A percentile compares a stretch with the other conserved stretches of the same genome.
These are phyloP conservation scores for Drosophila lini DNA, from an alignment of 1,140 invertebrate species.

Conservation along the genomic window DNA sequence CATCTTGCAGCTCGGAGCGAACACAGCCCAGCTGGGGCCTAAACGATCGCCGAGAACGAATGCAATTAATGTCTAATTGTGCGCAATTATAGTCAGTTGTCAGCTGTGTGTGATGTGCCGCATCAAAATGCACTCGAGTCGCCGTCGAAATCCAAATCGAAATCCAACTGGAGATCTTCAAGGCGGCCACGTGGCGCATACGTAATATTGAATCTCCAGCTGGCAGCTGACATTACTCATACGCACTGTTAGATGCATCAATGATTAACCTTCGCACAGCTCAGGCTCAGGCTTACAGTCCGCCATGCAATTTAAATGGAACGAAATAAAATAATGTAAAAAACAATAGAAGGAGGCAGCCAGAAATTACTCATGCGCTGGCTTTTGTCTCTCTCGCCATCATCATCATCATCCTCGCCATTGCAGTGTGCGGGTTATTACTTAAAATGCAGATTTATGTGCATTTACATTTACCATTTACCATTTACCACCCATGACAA, in stretches of 20 bases:
- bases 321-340: constrained; percentile 21
- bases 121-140: constrained; percentile 26
- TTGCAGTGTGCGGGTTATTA: constrained; percentile 57
- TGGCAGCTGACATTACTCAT: constrained; percentile 63
- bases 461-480: constrained; percentile 54
- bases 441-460: constrained; percentile 82
- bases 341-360: constrained; percentile 4
- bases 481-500: constrained; percentile 51
- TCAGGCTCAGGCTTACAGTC: constrained; percentile 26
- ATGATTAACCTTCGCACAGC: constrained; percentile 73
- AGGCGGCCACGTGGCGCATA: constrained; percentile 70
- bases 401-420: background rate
- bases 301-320: constrained; percentile 24
- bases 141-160: constrained; percentile 14
- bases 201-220: constrained; percentile 42
- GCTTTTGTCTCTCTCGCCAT: constrained; percentile 51
- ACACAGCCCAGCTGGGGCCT: constrained; percentile 53
- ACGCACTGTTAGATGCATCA: constrained; percentile 55
- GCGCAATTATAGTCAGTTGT: constrained; percentile 72
- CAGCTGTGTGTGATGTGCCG: constrained; percentile 47
- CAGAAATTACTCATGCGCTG: constrained; percentile 67
- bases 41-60: constrained; percentile 71
- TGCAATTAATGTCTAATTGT: constrained; percentile 82
- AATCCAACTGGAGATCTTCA: constrained; percentile 30
- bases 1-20: constrained; percentile 55